Evolutionary conservation across 2,888 invertebrate genomes (phyloP).

Genomic region (Thyatira batis): DNA sequence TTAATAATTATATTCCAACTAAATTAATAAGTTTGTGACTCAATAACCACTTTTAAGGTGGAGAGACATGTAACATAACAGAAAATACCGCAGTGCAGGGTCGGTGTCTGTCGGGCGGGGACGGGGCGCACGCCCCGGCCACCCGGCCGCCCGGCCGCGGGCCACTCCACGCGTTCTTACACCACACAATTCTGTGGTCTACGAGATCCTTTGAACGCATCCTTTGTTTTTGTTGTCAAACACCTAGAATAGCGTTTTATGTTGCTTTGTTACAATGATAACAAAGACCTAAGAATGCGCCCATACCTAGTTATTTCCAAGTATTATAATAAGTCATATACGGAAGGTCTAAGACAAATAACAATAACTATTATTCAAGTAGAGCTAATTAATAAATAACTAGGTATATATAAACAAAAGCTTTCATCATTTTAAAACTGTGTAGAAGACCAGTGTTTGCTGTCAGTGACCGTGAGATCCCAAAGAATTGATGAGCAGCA

Average conservation of each 20-base stretch:
- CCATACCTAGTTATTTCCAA: neutral
- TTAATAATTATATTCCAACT: too few species aligned
- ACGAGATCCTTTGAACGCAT: constrained; percentile 31
- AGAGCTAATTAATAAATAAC: too few species aligned
- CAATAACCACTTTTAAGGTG: too few species aligned
- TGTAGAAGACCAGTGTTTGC: too few species aligned
- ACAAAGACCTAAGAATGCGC: neutral
- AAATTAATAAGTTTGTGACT: too few species aligned
- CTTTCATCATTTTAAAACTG: too few species aligned
- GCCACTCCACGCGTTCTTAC: constrained; percentile 35
- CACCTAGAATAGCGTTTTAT: constrained; percentile 26
- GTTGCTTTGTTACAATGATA: constrained; percentile 6
- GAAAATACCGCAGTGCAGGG: constrained; percentile 69
- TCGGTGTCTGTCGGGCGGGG: too few species aligned
- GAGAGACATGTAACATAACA: constrained; percentile 29
- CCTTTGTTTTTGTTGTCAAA: constrained; percentile 38
- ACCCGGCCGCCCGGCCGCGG: constrained; percentile 16
- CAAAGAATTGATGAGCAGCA: neutral
- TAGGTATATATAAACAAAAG: too few species aligned
- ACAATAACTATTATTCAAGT: too few species aligned
- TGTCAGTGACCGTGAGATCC: neutral
- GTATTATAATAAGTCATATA: too few species aligned
- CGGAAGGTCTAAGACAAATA: too few species aligned
- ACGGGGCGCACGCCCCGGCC: constrained; percentile 57
- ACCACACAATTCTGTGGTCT: constrained; percentile 27